Conservation (phyloP, 2,113 vertebrate genomes). For the Dipodomys stephensi region DNA sequence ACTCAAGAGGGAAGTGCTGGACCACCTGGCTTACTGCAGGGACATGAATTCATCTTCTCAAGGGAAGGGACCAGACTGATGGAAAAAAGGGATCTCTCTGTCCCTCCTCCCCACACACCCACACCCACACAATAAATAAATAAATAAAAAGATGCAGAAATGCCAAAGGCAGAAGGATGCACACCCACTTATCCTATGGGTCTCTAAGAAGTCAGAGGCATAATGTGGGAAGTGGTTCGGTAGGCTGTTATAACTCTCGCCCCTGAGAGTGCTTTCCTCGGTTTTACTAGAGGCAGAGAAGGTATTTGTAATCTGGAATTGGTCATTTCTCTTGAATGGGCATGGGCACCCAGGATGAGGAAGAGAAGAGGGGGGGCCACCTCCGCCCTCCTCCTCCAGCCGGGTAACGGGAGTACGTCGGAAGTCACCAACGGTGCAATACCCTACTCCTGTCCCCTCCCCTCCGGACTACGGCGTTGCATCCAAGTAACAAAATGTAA, state of each 20-base stretch:
- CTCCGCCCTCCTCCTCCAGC: not conserved
- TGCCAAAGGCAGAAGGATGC: too few relatives aligned
- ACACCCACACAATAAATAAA: not conserved
- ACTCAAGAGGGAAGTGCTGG: not conserved
- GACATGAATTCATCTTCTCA: not conserved
- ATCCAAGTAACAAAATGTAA: not conserved
- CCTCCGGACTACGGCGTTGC: not conserved
- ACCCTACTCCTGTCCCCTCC: constrained; percentile 27
- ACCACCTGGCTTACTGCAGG: not conserved
- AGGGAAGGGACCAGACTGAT: not conserved
- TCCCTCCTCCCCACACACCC: too few relatives aligned
- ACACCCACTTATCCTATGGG: too few relatives aligned
- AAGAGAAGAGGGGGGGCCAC: not conserved
- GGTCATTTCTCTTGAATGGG: constrained; percentile 11
- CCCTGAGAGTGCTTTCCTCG: not conserved
- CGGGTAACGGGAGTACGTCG: constrained; percentile 59
- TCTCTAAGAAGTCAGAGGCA: not conserved
- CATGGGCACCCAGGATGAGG: not conserved
- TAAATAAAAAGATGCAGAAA: not conserved
- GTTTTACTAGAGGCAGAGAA: not conserved
- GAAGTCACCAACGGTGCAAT: constrained; percentile 27
- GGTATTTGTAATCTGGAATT: not conserved
- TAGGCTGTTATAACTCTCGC: not conserved
- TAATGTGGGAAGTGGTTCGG: not conserved
- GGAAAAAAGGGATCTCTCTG: not conserved